Base-by-base conservation (phyloP, 2,797 vertebrate species). In the Poliocrania exsul region DNA sequence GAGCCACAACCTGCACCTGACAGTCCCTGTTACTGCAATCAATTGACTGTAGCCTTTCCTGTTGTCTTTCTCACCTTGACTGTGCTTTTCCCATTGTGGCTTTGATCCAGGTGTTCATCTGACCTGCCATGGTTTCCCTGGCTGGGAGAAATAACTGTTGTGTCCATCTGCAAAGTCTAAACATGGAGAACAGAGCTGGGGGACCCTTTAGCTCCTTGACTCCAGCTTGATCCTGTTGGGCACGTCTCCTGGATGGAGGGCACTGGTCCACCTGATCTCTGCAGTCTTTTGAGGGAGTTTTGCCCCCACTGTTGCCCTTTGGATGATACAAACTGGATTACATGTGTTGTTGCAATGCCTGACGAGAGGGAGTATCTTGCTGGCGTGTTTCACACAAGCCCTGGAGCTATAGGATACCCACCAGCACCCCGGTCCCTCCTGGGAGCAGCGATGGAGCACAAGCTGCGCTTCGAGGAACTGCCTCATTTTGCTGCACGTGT, bases 371-470 rank as follows among this genome's bases (percentile, higher is more conserved):
- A 50, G 9, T 40, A 1, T 44, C 79, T 56, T 40, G n/a, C 24
- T 24, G 71, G 3, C 0, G 0, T 51, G 44, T 67, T 66, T 50
- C 33, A 12, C 26, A 4, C 9, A 2, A 78, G 50, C 54, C 0
- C 0, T 1, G 15, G 10, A 50, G 60, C 24, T n/a, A n/a, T n/a
- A 11, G 74, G 66, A 56, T 75, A n/a, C 71, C 67, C 58, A 10
- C 14, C 37, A 54, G 38, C 60, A 8, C 72, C 0, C 1, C 0
- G 7, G 5, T 20, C 26, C 51, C 35, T 40, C 37, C 40, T 51
- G 19, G 83, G 65, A 72, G 71, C 38, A n/a, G 37, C 3, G 3
- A 42, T 47, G 56, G 9, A 87, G 42, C 54, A 21, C 3, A 0
- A 19, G 38, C 44, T 77, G 44, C 66, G 62, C 33, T 7, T 65